Evolutionary conservation across 1,140 invertebrate genomes (phyloP).

Genomic region (Scylla paramamosain): DNA sequence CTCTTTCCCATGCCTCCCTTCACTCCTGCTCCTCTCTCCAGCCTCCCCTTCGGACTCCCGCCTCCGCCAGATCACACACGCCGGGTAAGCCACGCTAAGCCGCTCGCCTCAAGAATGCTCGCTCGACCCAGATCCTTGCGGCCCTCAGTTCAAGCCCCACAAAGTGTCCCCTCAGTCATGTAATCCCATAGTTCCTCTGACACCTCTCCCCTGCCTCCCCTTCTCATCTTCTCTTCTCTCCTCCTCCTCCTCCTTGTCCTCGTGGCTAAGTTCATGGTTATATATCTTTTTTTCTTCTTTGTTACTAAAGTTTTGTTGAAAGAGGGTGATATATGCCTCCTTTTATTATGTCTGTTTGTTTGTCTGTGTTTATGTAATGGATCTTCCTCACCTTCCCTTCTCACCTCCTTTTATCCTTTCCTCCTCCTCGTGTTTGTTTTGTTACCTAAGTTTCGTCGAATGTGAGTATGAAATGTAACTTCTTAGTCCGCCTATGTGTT

Average conservation of each 20-base stretch:
- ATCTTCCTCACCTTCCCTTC: background rate
- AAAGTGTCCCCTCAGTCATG: slow-evolving; percentile 12
- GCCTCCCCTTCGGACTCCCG: background rate
- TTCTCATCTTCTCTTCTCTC: background rate
- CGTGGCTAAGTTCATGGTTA: too few relatives aligned
- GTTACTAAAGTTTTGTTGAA: too few relatives aligned
- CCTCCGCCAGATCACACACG: background rate
- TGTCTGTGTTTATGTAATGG: too few relatives aligned
- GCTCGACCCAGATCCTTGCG: slow-evolving; percentile 7
- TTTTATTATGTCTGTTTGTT: too few relatives aligned
- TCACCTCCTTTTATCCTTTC: too few relatives aligned
- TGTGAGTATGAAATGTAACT: background rate
- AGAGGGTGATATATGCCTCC: too few relatives aligned
- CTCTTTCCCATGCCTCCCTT: background rate
- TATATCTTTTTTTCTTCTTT: background rate
- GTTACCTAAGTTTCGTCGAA: background rate
- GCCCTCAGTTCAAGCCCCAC: background rate
- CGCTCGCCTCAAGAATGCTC: background rate
- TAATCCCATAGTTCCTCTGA: slow-evolving; percentile 23
- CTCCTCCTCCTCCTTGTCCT: background rate
- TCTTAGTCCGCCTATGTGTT: too few relatives aligned
- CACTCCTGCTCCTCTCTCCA: background rate
- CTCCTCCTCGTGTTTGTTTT: background rate
- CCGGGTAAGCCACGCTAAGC: background rate
- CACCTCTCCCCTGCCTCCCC: background rate